These are phyloP conservation scores for Yoshiicerus persimilis DNA, from an alignment of 1,140 invertebrate genomes.

Conservation along the genomic window DNA sequence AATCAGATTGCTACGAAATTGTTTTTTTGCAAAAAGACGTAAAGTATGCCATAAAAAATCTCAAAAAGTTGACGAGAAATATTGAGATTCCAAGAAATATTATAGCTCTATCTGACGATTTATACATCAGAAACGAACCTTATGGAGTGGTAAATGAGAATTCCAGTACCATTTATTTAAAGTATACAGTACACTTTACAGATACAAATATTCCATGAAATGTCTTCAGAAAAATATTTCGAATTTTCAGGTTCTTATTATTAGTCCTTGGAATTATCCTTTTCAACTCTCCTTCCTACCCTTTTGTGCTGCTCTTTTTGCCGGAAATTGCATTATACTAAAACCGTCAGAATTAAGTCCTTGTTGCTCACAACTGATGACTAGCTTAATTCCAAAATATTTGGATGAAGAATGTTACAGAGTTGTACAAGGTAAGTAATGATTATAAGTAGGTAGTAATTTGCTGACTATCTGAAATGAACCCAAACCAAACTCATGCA, in stretches of 20 bases:
- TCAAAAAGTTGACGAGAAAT: neutral
- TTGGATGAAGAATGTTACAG: slow-evolving; percentile 62
- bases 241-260: slow-evolving; percentile 57
- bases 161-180: too few species aligned
- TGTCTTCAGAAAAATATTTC: too few species aligned
- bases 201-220: too few species aligned
- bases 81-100: neutral
- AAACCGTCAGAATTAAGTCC: slow-evolving; percentile 80
- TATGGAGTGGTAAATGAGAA: slow-evolving; percentile 27
- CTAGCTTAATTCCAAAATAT: slow-evolving; percentile 82
- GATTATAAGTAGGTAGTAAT: too few species aligned
- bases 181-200: too few species aligned
- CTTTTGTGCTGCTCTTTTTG: slow-evolving; percentile 64
- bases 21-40: slow-evolving; percentile 15
- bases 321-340: slow-evolving; percentile 64
- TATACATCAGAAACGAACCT: slow-evolving; percentile 32
- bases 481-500: too few species aligned
- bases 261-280: slow-evolving; percentile 76
- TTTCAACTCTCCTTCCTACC: slow-evolving; percentile 61
- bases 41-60: neutral
- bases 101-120: neutral
- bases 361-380: slow-evolving; percentile 72
- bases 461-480: too few species aligned
- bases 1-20: slow-evolving; percentile 25
- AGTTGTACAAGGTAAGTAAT: slow-evolving; percentile 55